phyloP scores from a whole-genome alignment of 2,888 invertebrate genomes.

The Xanthia icteritia region DNA sequence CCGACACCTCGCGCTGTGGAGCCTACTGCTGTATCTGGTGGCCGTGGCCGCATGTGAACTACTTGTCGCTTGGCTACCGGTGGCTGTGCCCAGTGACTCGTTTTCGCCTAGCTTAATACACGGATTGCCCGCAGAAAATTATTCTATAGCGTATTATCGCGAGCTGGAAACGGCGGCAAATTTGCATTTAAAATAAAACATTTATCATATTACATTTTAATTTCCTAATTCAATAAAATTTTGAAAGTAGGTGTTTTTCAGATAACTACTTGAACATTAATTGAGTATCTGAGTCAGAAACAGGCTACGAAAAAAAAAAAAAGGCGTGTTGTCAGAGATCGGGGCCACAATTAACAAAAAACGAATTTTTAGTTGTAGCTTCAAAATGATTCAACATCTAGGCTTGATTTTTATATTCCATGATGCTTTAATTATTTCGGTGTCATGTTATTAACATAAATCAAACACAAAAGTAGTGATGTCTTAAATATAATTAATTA shows the following conservation, averaged over 20 bases:
- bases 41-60: not conserved
- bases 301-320: no score
- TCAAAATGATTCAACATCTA: no score
- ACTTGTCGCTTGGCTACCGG: not conserved
- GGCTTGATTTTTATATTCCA: no score
- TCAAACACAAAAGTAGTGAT: no score
- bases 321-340: not conserved
- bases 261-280: no score
- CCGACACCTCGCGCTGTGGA: not conserved
- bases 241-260: not conserved
- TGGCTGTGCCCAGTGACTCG: not conserved
- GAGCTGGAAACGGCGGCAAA: conserved; percentile 27
- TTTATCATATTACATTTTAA: conserved; percentile 36
- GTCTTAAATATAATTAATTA: no score
- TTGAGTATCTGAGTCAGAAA: not conserved
- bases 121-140: conserved; percentile 20
- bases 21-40: not conserved
- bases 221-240: conserved; percentile 36
- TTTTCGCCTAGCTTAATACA: not conserved
- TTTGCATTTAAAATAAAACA: conserved; percentile 56
- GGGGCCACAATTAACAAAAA: no score
- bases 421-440: no score
- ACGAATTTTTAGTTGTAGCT: no score
- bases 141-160: conserved; percentile 28
- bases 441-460: no score